phyloP scores from a whole-genome alignment of 2,113 vertebrate genomes.

The Nipponia nippon region DNA sequence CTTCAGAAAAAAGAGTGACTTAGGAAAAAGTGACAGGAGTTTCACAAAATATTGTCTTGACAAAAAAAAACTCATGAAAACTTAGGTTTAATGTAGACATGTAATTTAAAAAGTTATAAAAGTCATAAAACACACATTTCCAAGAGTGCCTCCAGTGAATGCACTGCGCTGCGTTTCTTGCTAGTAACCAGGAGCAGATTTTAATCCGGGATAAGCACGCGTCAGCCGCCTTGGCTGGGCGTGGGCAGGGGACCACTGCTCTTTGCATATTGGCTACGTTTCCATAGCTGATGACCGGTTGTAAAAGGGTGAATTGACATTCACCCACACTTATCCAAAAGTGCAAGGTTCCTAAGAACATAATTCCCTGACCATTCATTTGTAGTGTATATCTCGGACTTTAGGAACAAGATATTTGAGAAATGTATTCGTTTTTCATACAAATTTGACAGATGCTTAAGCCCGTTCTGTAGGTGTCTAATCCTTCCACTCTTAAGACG shows the following conservation, averaged over 20 bases:
- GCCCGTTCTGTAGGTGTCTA: not conserved
- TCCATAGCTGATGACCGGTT: not conserved
- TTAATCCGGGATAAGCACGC: not conserved
- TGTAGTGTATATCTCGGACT: not conserved
- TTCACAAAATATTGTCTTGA: not conserved
- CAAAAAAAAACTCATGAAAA: fast-evolving
- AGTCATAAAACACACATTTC: not conserved
- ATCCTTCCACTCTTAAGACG: not conserved
- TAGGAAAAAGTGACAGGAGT: not conserved
- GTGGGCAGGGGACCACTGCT: no score
- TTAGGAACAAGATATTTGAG: not conserved
- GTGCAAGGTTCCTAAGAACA: not conserved
- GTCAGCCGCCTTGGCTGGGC: not conserved
- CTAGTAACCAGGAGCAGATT: not conserved
- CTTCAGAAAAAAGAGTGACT: not conserved
- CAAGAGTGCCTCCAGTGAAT: not conserved
- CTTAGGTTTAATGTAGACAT: not conserved
- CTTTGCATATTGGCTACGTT: fast-evolving
- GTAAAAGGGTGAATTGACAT: not conserved
- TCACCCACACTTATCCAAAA: not conserved
- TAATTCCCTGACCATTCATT: not conserved
- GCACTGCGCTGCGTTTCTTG: not conserved
- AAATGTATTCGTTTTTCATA: not conserved
- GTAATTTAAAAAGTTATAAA: not conserved
- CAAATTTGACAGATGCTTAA: not conserved